Evolutionary conservation across 2,888 invertebrate species (phyloP).

Genomic region (Hemaris fuciformis): DNA sequence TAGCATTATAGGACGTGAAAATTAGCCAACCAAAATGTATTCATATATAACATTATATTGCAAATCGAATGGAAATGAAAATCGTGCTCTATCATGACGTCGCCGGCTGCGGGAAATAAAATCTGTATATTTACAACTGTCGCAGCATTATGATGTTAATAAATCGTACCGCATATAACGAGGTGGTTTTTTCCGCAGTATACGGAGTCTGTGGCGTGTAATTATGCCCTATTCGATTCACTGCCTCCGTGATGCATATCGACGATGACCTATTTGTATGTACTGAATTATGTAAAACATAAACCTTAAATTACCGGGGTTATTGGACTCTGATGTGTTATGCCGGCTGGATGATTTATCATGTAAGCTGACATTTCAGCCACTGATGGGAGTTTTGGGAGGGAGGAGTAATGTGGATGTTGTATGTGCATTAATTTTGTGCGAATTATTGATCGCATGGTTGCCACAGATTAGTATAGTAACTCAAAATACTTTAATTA

Average conservation of each 20-base stretch:
- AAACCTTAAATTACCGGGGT: neutral
- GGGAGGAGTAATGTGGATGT: too few relatives aligned
- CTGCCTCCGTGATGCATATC: slow-evolving; percentile 52
- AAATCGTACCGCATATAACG: slow-evolving; percentile 9
- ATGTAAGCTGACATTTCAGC: neutral
- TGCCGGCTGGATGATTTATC: neutral
- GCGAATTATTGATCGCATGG: too few relatives aligned
- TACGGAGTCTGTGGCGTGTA: slow-evolving; percentile 28
- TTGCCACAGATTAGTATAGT: too few relatives aligned
- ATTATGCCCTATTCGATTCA: slow-evolving; percentile 56
- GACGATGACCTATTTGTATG: slow-evolving; percentile 47
- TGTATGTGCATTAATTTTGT: too few relatives aligned
- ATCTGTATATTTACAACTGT: slow-evolving; percentile 26
- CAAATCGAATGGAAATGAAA: neutral
- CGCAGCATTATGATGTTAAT: slow-evolving; percentile 20
- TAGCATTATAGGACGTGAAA: neutral
- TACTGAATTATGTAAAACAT: slow-evolving; percentile 2
- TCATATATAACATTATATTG: neutral
- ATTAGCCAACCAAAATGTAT: neutral
- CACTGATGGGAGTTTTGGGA: too few relatives aligned
- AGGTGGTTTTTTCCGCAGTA: slow-evolving; percentile 12
- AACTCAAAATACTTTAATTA: too few relatives aligned
- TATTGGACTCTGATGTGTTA: neutral
- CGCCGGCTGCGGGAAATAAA: neutral
- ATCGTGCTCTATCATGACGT: neutral